phyloP scores from a whole-genome alignment of 2,113 vertebrate genomes.

The Fregata magnificens region DNA sequence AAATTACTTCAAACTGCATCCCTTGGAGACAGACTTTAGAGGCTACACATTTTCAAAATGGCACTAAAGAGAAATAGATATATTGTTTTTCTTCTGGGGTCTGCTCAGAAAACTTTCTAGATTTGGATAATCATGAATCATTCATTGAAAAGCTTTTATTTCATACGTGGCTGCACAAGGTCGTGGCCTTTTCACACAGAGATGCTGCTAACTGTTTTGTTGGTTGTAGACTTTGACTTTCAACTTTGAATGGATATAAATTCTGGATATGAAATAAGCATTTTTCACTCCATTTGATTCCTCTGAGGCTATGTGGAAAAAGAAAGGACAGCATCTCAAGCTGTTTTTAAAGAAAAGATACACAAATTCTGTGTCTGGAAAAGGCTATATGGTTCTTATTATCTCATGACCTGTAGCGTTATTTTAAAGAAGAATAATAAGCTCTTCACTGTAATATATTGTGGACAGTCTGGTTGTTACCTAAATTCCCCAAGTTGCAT shows the following conservation, averaged over 20 bases:
- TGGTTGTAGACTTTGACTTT: not conserved
- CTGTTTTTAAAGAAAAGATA: not conserved
- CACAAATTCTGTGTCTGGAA: not conserved
- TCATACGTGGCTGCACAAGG: not conserved
- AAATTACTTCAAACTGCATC: not conserved
- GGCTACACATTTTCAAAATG: not conserved
- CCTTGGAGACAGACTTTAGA: not conserved
- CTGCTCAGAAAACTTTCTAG: not conserved
- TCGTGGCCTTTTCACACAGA: not conserved
- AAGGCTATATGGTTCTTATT: not conserved
- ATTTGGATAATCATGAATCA: not conserved
- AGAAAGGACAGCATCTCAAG: not conserved
- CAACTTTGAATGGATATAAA: not conserved
- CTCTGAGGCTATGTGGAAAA: not conserved
- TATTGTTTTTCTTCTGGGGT: not conserved
- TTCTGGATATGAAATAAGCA: not conserved
- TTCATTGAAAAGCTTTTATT: not conserved
- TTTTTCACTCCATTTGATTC: not conserved
- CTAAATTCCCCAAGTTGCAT: not conserved
- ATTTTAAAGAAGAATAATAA: not conserved
- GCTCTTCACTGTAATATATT: not conserved
- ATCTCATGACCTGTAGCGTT: not conserved
- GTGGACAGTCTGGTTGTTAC: not conserved
- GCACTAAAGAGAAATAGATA: not conserved
- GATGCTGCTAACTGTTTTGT: not conserved